Evolutionary conservation across 2,797 vertebrate genomes (phyloP), one percentile per base, ranked within the genome.

Genomic region (Caiman crocodilus): DNA sequence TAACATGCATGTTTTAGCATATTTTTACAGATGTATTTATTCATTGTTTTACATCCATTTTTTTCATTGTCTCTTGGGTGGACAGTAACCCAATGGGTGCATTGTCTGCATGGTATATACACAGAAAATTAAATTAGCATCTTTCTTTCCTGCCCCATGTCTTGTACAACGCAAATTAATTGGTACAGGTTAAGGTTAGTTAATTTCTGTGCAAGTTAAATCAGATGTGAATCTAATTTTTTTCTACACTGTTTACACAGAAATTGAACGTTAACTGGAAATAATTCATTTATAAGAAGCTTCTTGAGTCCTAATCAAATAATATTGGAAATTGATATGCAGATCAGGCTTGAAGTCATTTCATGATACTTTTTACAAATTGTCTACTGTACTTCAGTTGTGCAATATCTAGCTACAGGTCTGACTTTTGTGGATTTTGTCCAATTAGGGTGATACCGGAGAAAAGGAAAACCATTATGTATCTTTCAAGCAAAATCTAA

Each of bases 201-300:
- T 23, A 83, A 83, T 87, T 94, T 94, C 59, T 65, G 23, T 86
- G 90, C 81, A 88, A 94, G 90, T n/a, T 88, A 5, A 55, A 63
- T 90, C 14, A 76, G 6, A 6, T 89, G 2, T 7, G 42, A 79
- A 32, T 61, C 0, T 59, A 59, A 56, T 65, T 76, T 79, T 60
- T 50, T 7, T 9, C 64, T 65, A 3, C 57, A 13, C 42, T 20
- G 6, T 76, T 65, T 87, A 57, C 73, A 4, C 25, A 79, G 30
- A 57, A 16, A 10, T 42, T 73, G 59, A 82, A 85, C 25, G 32
- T 20, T 89, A 92, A 87, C 18, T 65, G 16, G 2, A 76, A 79
- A 6, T 32, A 83, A 82, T 85, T 92, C 7, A 88, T 95, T 92
- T 76, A 88, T 58, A 26, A 4, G 88, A 91, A 76, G 59, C 0